Base-by-base conservation (phyloP, 2,113 vertebrate genomes). In the Otolemur garnettii region DNA sequence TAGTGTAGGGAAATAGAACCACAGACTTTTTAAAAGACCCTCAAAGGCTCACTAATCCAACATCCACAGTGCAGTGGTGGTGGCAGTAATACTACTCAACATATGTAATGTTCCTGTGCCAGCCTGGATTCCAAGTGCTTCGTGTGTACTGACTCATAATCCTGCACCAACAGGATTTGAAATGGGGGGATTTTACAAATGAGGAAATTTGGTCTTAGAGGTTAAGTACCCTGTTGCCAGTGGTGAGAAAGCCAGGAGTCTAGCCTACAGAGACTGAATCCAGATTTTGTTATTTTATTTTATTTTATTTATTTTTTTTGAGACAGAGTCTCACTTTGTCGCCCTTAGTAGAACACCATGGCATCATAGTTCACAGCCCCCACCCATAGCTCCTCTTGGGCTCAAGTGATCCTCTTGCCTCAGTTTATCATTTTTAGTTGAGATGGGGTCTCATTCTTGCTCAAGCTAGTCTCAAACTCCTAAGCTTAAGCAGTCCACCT, bases 1-100 rank as follows among this genome's bases (percentile, higher is more conserved):
- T 26, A 5, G 35, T 13, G 14, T 33, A 24, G 62, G 35, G 35
- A 95, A 30, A 22, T 22, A 45, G 45, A 89, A 17, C n/a, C 26
- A 38, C 9, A 62, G 79, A 26, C 59, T 81, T 42, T 53, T 24
- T 2, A 35, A 60, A 68, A 81, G 68, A 59, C 33, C 33, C 68
- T 68, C 28, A 18, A 35, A 74, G 53, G 30, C 50, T 95, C 26
- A 2, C 4, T 30, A 8, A 64, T 21, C 68, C 26, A 17, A 11
- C 30, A 17, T 9, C 26, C 66, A 35, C 0, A 0, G 26, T 59
- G 11, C 24, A 1, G 50, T 14, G 18, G 11, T 2, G 30, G 26
- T 10, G 2, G 7, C 1, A 10, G 30, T 7, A 6, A 2, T 50
- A n/a, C 35, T n/a, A 18, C 35, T 0, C 64, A 69, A 17, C 8